These are phyloP conservation scores for Nymphicus hollandicus DNA, from an alignment of 2,113 vertebrate genomes.

Conservation along the genomic window DNA sequence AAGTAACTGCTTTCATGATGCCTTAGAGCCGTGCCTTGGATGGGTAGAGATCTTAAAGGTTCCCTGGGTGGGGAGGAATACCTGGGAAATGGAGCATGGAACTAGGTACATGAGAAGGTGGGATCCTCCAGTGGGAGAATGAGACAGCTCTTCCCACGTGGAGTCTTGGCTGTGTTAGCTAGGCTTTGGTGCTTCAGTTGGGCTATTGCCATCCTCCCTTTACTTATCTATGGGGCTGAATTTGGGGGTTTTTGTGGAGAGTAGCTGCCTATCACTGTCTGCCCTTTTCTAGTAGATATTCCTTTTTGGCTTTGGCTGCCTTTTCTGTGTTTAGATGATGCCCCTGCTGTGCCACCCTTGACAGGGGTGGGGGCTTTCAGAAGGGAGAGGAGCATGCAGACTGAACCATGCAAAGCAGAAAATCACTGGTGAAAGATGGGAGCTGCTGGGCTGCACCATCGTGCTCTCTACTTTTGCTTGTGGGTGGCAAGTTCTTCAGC, in stretches of 20 bases:
- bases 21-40: background rate
- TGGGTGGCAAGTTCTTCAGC: background rate
- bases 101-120: background rate
- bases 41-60: background rate
- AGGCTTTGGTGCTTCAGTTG: background rate
- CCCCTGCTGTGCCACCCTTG: fast-evolving
- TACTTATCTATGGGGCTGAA: background rate
- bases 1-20: background rate
- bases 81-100: background rate
- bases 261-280: background rate
- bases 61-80: background rate
- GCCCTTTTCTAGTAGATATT: background rate
- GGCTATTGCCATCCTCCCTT: background rate
- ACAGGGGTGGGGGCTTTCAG: fast-evolving
- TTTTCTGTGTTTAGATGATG: background rate
- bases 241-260: background rate
- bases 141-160: background rate
- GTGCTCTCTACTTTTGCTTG: fast-evolving
- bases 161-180: background rate
- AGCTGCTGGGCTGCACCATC: background rate
- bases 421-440: background rate
- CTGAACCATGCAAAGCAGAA: background rate
- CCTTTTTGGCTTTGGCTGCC: background rate
- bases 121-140: background rate
- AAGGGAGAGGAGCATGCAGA: background rate